phyloP scores from a whole-genome alignment of 2,113 vertebrate species.

The Apodemus speciosus region DNA sequence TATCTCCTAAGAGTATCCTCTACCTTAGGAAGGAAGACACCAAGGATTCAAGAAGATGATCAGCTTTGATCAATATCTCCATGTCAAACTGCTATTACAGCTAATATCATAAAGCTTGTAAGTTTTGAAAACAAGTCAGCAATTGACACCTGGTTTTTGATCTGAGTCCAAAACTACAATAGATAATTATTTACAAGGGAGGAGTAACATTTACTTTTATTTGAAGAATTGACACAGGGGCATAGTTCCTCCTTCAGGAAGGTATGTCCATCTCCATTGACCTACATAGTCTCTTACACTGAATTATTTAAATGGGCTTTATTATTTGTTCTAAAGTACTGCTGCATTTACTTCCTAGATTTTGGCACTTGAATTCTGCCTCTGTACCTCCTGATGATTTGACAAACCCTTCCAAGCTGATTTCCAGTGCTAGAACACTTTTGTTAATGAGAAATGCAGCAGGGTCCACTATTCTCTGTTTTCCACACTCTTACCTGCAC shows the following conservation, averaged over 20 bases:
- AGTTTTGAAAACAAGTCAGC: neutral
- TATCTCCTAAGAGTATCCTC: too few species aligned
- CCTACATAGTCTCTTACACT: neutral
- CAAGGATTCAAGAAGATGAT: neutral
- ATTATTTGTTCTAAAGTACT: neutral
- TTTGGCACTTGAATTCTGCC: neutral
- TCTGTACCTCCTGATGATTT: too few species aligned
- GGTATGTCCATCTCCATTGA: neutral
- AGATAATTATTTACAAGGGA: neutral
- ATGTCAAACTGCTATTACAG: too few species aligned
- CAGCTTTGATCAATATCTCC: neutral
- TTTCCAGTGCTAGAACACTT: neutral
- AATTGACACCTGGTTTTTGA: neutral
- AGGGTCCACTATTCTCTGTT: too few species aligned
- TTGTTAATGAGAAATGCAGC: neutral
- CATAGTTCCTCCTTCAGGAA: neutral
- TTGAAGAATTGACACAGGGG: neutral
- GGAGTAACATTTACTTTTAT: neutral
- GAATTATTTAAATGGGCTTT: neutral
- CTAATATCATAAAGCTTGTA: neutral
- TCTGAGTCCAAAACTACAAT: neutral
- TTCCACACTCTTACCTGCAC: fast-evolving
- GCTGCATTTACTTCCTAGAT: neutral
- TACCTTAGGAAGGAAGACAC: too few species aligned
- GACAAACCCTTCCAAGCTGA: neutral